phyloP scores from a whole-genome alignment of 1,140 invertebrate species.

The Nasonia longicornis region DNA sequence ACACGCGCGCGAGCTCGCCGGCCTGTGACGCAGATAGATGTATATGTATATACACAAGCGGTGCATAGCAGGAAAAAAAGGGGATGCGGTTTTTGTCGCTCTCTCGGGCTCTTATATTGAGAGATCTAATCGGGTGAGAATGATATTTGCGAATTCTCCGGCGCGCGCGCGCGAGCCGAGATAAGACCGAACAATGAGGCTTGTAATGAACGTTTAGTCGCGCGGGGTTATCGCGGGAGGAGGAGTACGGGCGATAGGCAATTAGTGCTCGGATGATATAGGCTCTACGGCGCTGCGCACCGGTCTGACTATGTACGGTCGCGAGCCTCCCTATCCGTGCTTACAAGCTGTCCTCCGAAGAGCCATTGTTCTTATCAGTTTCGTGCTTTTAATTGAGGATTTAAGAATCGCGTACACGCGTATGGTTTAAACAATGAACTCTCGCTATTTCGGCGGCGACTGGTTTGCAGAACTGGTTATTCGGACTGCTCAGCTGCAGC shows the following conservation, averaged over 20 bases:
- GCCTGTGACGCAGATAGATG: slow-evolving; percentile 45
- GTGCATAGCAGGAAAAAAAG: not conserved
- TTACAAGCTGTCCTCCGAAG: not conserved
- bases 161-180: too few species aligned
- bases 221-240: too few species aligned
- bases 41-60: not conserved
- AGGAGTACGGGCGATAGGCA: not conserved
- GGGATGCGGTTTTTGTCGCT: not conserved
- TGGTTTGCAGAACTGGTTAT: not conserved
- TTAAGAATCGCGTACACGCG: not conserved
- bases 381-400: not conserved
- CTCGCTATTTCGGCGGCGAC: not conserved
- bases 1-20: slow-evolving; percentile 52
- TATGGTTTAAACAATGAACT: not conserved
- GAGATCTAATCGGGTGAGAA: not conserved
- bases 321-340: not conserved
- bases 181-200: not conserved
- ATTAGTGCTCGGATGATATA: not conserved
- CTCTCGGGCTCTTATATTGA: not conserved
- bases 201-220: not conserved
- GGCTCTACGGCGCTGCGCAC: not conserved
- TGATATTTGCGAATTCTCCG: not conserved
- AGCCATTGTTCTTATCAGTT: not conserved
- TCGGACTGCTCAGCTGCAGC: too few species aligned
- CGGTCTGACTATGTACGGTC: not conserved